Evolutionary conservation across 2,797 vertebrate genomes (phyloP), one percentile per base, ranked within the genome.

Genomic region (Margarornis squamiger): DNA sequence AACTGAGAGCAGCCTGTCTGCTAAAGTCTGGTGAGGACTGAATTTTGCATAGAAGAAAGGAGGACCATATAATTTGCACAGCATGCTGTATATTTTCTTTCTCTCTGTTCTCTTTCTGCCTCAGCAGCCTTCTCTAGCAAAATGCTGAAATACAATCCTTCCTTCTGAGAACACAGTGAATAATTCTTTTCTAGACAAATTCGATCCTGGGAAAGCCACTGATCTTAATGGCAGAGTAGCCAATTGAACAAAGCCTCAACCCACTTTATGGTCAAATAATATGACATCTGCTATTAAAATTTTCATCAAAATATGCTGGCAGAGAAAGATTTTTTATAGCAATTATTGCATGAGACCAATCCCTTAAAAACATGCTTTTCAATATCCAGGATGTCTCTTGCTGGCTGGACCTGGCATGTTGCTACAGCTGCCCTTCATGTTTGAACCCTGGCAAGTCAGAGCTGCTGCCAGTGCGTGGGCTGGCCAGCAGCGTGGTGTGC

Each of bases 41-140:
- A 95, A 81, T 87, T 92, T 92, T 55, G 70, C 79, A 92, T 70
- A 83, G 82, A 72, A 95, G 48, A 91, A 94, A 88, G 71, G 39
- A 93, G 41, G 38, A 77, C 61, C 46, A 9, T 74, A 79, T 82
- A 17, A 73, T 92, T 92, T 95, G 72, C 93, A 87, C 75, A 90
- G 87, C 81, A 72, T 65, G 85, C 34, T 58, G 61, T 83, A 46
- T 77, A 88, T 72, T 95, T 41, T 86, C 7, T 68, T 27, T 78
- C 45, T 77, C 68, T 62, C 45, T 71, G 29, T 72, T 71, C 57
- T 54, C 65, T 29, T 87, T 88, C 78, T 92, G 70, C 58, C 54
- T 90, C 92, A 84, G 92, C 82, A 83, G 78, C 68, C 59, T 68
- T 72, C 65, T 74, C 61, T 46, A 77, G 65, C 63, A 61, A 92